Evolutionary conservation across 2,113 vertebrate species (phyloP).

Genomic region (Xenopus borealis): DNA sequence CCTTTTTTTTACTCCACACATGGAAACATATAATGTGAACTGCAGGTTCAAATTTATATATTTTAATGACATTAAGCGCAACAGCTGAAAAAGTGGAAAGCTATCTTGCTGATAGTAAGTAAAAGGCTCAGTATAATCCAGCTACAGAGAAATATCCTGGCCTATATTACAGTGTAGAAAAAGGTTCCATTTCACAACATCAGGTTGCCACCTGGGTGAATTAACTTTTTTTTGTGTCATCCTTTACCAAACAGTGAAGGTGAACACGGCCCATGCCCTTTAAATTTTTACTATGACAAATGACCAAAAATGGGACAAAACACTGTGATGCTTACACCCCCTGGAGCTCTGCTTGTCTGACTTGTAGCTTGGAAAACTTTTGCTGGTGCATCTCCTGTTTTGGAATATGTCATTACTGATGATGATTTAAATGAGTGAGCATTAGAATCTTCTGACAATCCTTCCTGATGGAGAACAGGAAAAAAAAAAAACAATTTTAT

Average conservation of each 20-base stretch:
- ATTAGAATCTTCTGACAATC: slow-evolving; percentile 66
- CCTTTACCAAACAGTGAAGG: too few species aligned
- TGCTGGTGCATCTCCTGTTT: slow-evolving; percentile 79
- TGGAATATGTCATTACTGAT: slow-evolving; percentile 88
- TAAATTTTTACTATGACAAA: too few species aligned
- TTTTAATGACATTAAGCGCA: slow-evolving; percentile 49
- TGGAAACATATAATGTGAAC: slow-evolving; percentile 37
- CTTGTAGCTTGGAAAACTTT: slow-evolving; percentile 86
- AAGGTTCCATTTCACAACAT: too few species aligned
- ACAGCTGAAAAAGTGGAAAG: slow-evolving; percentile 43
- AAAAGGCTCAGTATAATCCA: too few species aligned
- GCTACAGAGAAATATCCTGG: too few species aligned
- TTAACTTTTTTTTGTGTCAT: too few species aligned
- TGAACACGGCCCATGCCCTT: too few species aligned
- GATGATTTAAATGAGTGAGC: slow-evolving; percentile 85
- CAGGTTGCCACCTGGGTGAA: too few species aligned
- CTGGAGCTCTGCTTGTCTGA: slow-evolving; percentile 79
- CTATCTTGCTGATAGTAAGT: not conserved
- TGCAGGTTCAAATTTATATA: slow-evolving; percentile 49
- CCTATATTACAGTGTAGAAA: too few species aligned
- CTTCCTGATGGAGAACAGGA: slow-evolving; percentile 64
- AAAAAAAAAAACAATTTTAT: not conserved
- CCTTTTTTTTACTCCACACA: slow-evolving; percentile 32
- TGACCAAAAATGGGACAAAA: too few species aligned
- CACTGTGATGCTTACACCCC: slow-evolving; percentile 76